Conservation (phyloP, 2,113 vertebrate species). For the Nansenia antarctica region DNA sequence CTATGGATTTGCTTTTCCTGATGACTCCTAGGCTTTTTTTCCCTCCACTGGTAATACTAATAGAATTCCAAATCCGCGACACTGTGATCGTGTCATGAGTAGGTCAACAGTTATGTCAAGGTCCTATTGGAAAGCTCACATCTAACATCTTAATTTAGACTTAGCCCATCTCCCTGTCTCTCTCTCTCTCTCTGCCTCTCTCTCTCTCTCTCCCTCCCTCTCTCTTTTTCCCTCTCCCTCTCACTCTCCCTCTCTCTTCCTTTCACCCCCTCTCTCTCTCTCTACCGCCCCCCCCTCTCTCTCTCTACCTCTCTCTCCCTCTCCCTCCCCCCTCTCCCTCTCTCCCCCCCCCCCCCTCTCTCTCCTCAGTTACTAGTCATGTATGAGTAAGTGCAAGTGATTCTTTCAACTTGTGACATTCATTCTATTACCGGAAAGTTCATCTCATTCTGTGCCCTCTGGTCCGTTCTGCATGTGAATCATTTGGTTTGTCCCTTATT, state of each 20-base stretch:
- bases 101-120: slow-evolving; percentile 99
- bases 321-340: neutral
- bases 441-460: slow-evolving; percentile 71
- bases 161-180: slow-evolving; percentile 82
- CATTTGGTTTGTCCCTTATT: slow-evolving; percentile 56
- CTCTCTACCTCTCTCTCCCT: slow-evolving; percentile 9
- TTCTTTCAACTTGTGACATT: slow-evolving; percentile 75
- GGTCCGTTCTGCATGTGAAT: slow-evolving; percentile 77
- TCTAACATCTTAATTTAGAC: slow-evolving; percentile 99
- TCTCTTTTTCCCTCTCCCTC: slow-evolving; percentile 45
- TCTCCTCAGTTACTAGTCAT: slow-evolving; percentile 44
- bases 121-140: slow-evolving; percentile 99
- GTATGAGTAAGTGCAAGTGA: slow-evolving; percentile 76
- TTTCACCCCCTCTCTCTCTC: slow-evolving; percentile 28
- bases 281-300: slow-evolving; percentile 3
- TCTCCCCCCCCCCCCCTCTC: neutral
- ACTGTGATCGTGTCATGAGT: slow-evolving; percentile 96
- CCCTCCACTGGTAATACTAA: slow-evolving; percentile 96
- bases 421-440: slow-evolving; percentile 79
- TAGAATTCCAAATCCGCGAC: slow-evolving; percentile 99
- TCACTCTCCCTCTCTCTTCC: neutral
- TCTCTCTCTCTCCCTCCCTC: slow-evolving; percentile 33
- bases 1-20: slow-evolving; percentile 99
- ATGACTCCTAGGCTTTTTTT: slow-evolving; percentile 97
- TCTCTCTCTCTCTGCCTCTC: slow-evolving; percentile 35